Conservation (phyloP, 2,797 vertebrate species). For the Argyrosomus regius region DNA sequence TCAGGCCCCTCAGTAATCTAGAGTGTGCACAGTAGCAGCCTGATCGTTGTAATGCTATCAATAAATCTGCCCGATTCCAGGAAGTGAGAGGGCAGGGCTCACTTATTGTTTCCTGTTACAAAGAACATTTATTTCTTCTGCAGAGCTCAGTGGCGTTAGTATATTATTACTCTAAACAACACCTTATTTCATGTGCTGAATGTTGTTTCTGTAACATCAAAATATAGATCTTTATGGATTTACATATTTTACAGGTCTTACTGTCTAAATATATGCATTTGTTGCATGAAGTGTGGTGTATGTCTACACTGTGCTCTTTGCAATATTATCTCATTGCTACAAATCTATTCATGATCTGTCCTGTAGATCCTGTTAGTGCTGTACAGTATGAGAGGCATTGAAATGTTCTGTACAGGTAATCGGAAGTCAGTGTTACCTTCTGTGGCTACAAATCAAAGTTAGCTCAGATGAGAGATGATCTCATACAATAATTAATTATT, state of each 20-base stretch:
- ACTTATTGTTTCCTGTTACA: slow-evolving; percentile 76
- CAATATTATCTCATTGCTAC: not conserved
- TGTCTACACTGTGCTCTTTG: not conserved
- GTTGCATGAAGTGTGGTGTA: too few relatives aligned
- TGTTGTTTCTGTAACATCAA: not conserved
- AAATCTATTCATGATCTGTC: not conserved
- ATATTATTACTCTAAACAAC: not conserved
- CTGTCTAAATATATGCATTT: not conserved
- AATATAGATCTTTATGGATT: not conserved
- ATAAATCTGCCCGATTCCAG: slow-evolving; percentile 65
- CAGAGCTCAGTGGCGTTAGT: not conserved
- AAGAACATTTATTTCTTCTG: slow-evolving; percentile 55
- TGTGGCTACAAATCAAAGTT: not conserved
- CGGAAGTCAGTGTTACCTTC: not conserved
- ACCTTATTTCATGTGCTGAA: not conserved
- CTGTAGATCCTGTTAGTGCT: not conserved
- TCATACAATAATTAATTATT: slow-evolving; percentile 13
- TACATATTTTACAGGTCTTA: not conserved
- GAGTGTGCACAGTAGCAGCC: slow-evolving; percentile 10
- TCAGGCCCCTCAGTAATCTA: not conserved
- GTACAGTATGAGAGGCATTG: not conserved
- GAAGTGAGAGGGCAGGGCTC: slow-evolving; percentile 82
- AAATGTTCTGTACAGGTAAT: not conserved
- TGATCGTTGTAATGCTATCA: slow-evolving; percentile 51
- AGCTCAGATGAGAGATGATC: slow-evolving; percentile 11